phyloP scores from a whole-genome alignment of 2,797 vertebrate species.

The Cynodonichthys magdalenae region DNA sequence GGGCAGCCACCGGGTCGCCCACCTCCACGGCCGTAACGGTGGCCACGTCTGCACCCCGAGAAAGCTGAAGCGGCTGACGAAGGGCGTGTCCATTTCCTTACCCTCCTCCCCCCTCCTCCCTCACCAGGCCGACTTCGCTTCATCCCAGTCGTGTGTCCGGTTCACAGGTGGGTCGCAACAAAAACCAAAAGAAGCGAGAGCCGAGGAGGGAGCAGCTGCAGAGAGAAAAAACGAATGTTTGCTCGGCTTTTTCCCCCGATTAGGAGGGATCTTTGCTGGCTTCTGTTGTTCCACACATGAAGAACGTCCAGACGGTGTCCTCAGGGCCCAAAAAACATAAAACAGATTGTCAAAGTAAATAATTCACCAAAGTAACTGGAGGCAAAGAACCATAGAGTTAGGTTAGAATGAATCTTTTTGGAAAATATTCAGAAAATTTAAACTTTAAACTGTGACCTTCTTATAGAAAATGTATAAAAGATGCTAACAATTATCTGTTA shows the following conservation, averaged over 20 bases:
- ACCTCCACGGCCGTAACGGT: slow-evolving; percentile 57
- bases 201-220: slow-evolving; percentile 28
- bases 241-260: slow-evolving; percentile 31
- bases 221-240: slow-evolving; percentile 23
- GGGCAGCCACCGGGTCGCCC: slow-evolving; percentile 49
- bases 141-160: slow-evolving; percentile 84
- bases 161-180: slow-evolving; percentile 90
- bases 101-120: slow-evolving; percentile 97
- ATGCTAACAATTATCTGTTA: too few relatives aligned
- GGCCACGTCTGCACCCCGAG: slow-evolving; percentile 50
- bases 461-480: too few relatives aligned
- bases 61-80: slow-evolving; percentile 82
- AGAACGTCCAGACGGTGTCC: slow-evolving; percentile 44
- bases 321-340: slow-evolving; percentile 42
- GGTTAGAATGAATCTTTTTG: slow-evolving; percentile 8
- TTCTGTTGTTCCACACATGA: slow-evolving; percentile 64
- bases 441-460: not conserved
- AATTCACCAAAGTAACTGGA: slow-evolving; percentile 64
- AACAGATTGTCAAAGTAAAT: slow-evolving; percentile 75
- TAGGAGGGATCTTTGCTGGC: slow-evolving; percentile 54
- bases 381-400: slow-evolving; percentile 49
- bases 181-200: too few relatives aligned
- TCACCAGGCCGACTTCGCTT: slow-evolving; percentile 84
- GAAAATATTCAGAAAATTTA: not conserved
- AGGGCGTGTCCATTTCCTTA: slow-evolving; percentile 92